These are phyloP conservation scores for Siderastrea siderea DNA, from an alignment of 92 coral and sea anemone species.

Conservation along the genomic window DNA sequence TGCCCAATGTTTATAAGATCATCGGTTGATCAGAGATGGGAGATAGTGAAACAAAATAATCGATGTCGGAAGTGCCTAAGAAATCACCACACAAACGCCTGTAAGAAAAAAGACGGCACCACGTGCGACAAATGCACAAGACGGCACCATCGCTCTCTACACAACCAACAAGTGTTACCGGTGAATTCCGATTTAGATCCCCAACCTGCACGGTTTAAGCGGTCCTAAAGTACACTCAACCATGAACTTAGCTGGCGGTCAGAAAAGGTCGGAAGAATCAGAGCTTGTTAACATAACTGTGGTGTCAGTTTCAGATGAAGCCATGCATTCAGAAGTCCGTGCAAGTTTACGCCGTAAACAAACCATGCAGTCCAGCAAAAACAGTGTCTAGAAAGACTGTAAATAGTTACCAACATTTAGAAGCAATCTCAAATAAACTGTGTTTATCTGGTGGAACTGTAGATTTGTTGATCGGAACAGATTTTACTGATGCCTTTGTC, in stretches of 20 bases:
- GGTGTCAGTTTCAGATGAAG: conserved; percentile 35
- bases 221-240: conserved; percentile 50
- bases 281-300: conserved; percentile 56
- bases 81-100: no score
- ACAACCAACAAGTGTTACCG: conserved; percentile 34
- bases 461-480: no score
- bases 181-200: conserved; percentile 11
- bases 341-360: conserved; percentile 46
- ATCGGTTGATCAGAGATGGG: conserved; percentile 21
- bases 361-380: conserved; percentile 65
- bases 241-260: conserved; percentile 70
- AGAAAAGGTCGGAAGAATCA: conserved; percentile 57
- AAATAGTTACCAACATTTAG: no score
- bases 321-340: conserved; percentile 43
- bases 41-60: no score
- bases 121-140: conserved; percentile 57
- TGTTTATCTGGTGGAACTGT: no score
- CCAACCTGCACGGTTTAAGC: conserved; percentile 15
- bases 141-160: conserved; percentile 64
- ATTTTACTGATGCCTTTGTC: no score
- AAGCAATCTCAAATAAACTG: no score
- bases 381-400: no score
- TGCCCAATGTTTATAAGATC: conserved; percentile 50
- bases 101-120: conserved; percentile 51
- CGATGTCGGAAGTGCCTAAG: no score